These are phyloP conservation scores for Globodera ellingtonae DNA, from an alignment of 1,140 invertebrate species.

Conservation along the genomic window DNA sequence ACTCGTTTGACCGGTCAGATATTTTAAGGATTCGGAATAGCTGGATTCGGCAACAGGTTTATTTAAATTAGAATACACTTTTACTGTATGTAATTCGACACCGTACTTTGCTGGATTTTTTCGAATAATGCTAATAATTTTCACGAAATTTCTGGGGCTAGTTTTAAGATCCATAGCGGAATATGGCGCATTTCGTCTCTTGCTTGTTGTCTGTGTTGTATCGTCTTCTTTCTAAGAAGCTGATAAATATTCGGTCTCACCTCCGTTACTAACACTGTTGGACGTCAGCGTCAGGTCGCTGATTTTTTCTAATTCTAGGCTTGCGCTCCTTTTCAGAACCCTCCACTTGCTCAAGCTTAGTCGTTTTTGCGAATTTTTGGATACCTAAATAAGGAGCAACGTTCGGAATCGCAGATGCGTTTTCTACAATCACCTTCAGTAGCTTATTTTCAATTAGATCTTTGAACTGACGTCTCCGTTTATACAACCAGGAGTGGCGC, in stretches of 20 bases:
- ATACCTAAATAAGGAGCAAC: background rate
- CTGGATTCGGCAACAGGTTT: too few species aligned
- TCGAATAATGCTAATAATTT: background rate
- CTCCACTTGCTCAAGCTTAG: too few species aligned
- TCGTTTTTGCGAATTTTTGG: background rate
- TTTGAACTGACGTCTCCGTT: slow-evolving; percentile 7
- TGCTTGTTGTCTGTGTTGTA: too few species aligned
- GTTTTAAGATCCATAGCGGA: background rate
- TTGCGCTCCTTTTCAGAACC: background rate
- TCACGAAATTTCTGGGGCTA: background rate
- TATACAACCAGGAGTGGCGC: background rate
- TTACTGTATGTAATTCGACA: too few species aligned
- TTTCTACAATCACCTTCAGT: slow-evolving; percentile 12
- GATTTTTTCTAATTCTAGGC: background rate
- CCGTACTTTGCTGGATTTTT: background rate
- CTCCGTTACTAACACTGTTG: too few species aligned
- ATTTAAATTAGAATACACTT: too few species aligned
- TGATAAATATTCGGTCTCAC: too few species aligned
- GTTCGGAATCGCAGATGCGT: background rate
- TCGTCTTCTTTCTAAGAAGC: too few species aligned
- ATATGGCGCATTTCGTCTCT: too few species aligned
- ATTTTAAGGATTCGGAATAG: slow-evolving; percentile 4
- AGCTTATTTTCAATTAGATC: slow-evolving; percentile 5
- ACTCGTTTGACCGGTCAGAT: background rate
- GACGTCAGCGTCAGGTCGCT: too few species aligned